Evolutionary conservation across 2,888 invertebrate genomes (phyloP), one percentile per base, ranked within the genome.

Genomic region (Cryptocephalus moraei): DNA sequence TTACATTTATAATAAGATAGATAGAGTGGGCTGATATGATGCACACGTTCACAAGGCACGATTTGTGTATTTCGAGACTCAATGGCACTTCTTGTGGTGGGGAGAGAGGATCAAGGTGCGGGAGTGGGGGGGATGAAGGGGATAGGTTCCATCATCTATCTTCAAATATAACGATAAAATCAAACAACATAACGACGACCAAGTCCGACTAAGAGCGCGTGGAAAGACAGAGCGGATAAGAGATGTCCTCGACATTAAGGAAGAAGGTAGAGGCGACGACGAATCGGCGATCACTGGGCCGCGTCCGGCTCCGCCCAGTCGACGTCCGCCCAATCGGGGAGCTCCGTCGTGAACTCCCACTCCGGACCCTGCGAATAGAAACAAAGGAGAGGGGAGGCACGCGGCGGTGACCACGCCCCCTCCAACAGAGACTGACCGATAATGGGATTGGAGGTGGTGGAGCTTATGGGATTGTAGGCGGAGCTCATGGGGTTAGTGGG

Each of bases 281-380:
- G 56, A 51, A 54, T 22, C 22, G 22, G 52, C 56, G 61, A 66
- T 67, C 66, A 67, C 63, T 65, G 65, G 51, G 62, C 62, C 73
- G 74, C 73, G 62, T 84, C 82, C 39, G 78, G 76, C 61, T 86
- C 87, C 49, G 76, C 75, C 91, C 91, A 93, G 59, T 91, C 86
- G 44, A 85, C 79, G 64, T 78, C 77, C 34, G 95, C 94, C 96
- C 96, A 96, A 46, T 84, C 84, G 1, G 96, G 96, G 59, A 94
- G 75, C 64, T 87, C 84, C 1, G 93, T 92, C 72, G 91, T 86
- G 71, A 90, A 96, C 63, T 88, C 87, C 94, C 94, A 95, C 42
- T 88, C 92, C 47, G 91, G 90, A 33, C 94, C 94, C 90, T 91
- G 72, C 1, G 66, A 72, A 52, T 56, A 55, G 62, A 43, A 47